Evolutionary conservation across 2,888 invertebrate species (phyloP).

Genomic region (Cynaeus angustus): DNA sequence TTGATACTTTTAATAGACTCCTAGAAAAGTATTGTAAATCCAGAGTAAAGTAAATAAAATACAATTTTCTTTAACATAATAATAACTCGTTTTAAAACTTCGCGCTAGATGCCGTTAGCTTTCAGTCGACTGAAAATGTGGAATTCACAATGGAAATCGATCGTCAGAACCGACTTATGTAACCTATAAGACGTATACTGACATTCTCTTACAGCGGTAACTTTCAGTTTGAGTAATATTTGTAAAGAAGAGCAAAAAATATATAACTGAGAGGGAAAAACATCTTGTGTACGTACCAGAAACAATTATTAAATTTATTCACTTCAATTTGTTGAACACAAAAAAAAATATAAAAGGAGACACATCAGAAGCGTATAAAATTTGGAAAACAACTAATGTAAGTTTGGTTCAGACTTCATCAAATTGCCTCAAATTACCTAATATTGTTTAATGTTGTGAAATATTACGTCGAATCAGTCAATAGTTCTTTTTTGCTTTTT

Average conservation of each 20-base stretch:
- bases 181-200: neutral
- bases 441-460: neutral
- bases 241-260: no score
- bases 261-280: neutral
- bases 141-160: no score
- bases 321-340: neutral
- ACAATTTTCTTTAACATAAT: neutral
- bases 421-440: neutral
- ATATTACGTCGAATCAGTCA: neutral
- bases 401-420: neutral
- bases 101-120: no score
- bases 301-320: no score
- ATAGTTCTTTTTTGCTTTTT: no score
- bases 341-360: neutral
- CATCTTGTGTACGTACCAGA: no score
- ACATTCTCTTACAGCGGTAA: no score
- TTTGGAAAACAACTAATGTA: neutral
- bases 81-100: neutral
- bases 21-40: no score
- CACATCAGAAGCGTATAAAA: neutral
- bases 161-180: no score
- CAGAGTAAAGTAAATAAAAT: neutral
- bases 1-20: no score
- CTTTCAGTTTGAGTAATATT: no score
- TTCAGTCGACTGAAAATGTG: no score